Base-by-base conservation (phyloP, 2,113 vertebrate genomes). In the Stegostoma tigrinum region DNA sequence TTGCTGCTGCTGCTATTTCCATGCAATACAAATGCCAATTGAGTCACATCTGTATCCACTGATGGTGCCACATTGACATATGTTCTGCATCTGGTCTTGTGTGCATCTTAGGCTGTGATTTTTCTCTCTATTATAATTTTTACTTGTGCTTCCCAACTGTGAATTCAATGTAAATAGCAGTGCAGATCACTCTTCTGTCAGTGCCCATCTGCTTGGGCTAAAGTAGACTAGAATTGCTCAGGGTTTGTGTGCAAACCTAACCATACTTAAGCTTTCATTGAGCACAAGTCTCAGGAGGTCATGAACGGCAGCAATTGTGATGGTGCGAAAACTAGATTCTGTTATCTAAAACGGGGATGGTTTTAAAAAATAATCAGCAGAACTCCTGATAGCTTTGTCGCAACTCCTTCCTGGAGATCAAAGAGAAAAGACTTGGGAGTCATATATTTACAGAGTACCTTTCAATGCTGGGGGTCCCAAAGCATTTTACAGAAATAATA, bases 51-150 rank as follows among this genome's bases (percentile, higher is more conserved):
- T 93, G 89, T 66, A 93, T 93, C 89, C 66, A 21, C 89, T 93
- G 89, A 93, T 24, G 89, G 38, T 93, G 89, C 61, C 61, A 64
- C 89, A 66, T 66, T 93, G 89, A n/a, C 89, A 66, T 93, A 93
- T 93, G 89, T 93, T 93, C 89, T 93, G n/a, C 89, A 93, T 93
- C 61, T 93, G 89, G 61, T 64, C 89, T 93, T 66, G 55, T 93
- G 89, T 67, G 61, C n/a, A 93, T 34, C 61, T 93, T 93, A 34
- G 61, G 89, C n/a, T 93, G 89, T 66, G 89, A 93, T n/a, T 93
- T 93, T 93, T 93, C 89, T 38, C 55, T 67, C 61, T 93, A n/a
- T 66, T 66, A 67, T 42, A 83, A 23, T 87, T 91, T n/a, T 93
- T 55, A 90, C 38, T n/a, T 67, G 15, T 8, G 14, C 89, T 93